Conservation (phyloP, 23 tunicate genomes). For the Styela clava region DNA sequence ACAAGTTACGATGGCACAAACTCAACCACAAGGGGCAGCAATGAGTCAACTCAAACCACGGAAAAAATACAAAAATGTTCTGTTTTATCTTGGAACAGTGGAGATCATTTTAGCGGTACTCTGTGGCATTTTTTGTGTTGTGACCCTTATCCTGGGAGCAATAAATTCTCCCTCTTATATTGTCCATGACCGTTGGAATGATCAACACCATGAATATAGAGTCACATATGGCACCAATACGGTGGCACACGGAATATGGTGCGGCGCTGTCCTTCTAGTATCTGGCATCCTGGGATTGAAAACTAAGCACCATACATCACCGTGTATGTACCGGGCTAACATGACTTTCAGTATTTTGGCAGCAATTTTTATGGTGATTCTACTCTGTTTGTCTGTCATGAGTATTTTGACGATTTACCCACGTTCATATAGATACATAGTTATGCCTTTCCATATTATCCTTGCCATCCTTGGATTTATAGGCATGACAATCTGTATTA, state of each 20-base stretch:
- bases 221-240: neutral
- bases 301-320: neutral
- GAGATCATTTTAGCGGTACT: neutral
- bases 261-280: neutral
- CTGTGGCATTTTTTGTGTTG: neutral
- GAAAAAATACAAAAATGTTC: neutral
- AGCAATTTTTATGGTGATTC: neutral
- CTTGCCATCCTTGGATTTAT: neutral
- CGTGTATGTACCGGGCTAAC: conserved; percentile 2
- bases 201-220: neutral
- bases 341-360: neutral
- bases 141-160: neutral
- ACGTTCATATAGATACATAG: neutral
- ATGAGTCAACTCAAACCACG: neutral
- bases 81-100: neutral
- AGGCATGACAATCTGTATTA: neutral
- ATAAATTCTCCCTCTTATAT: neutral
- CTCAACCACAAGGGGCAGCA: too few relatives aligned
- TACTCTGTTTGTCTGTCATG: neutral
- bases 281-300: neutral
- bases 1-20: neutral
- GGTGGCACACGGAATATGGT: neutral
- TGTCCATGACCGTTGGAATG: neutral
- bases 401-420: neutral
- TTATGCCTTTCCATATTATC: neutral